Conservation (phyloP, 30 jellyfish, hydroid and myxozoan genomes). For the Hydra vulgaris region DNA sequence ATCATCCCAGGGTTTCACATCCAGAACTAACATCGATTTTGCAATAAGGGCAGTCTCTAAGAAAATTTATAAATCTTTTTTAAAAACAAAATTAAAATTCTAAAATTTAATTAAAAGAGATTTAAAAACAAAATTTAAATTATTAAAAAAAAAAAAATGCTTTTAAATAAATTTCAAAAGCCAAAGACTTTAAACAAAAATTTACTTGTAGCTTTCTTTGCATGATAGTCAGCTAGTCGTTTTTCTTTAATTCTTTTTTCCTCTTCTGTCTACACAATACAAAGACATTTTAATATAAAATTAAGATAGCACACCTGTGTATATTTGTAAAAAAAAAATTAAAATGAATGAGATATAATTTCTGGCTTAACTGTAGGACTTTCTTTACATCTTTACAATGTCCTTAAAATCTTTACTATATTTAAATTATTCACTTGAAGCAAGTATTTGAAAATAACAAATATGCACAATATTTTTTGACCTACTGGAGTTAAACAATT, state of each 20-base stretch:
- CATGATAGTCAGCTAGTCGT: slow-evolving; percentile 38
- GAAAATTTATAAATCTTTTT: not conserved
- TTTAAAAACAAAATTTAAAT: not conserved
- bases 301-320: too few relatives aligned
- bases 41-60: slow-evolving; percentile 63
- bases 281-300: too few relatives aligned
- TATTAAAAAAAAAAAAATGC: not conserved
- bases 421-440: too few relatives aligned
- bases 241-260: slow-evolving; percentile 30
- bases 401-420: too few relatives aligned
- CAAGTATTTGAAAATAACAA: too few relatives aligned
- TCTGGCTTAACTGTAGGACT: too few relatives aligned
- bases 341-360: too few relatives aligned
- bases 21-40: slow-evolving; percentile 68
- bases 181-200: not conserved
- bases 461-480: too few relatives aligned
- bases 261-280: slow-evolving; percentile 36
- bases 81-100: not conserved
- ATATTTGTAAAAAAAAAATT: too few relatives aligned
- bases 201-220: slow-evolving; percentile 36
- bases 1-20: slow-evolving; percentile 98
- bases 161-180: not conserved
- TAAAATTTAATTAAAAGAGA: not conserved
- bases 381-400: too few relatives aligned
- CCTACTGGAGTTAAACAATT: too few relatives aligned